Evolutionary conservation across 2,113 vertebrate species (phyloP).

Genomic region (Megaceryle torquata): DNA sequence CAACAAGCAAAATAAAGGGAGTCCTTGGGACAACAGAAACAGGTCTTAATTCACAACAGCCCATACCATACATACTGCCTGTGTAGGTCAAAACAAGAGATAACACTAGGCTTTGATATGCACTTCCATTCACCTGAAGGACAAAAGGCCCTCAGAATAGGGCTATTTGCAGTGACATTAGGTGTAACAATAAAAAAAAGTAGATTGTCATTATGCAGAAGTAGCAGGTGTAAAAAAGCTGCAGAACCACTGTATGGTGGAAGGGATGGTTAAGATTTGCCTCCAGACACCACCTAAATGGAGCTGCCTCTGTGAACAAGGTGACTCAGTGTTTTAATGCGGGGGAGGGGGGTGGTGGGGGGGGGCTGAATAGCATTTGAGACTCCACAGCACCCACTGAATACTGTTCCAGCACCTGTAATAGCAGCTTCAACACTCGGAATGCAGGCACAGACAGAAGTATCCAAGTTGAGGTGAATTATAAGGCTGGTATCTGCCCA

Average conservation of each 20-base stretch:
- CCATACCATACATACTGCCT: background rate
- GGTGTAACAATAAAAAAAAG: background rate
- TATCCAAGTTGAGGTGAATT: background rate
- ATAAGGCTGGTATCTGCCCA: background rate
- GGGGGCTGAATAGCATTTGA: background rate
- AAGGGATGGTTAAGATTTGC: background rate
- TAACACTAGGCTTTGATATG: background rate
- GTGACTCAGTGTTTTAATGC: background rate
- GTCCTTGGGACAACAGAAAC: background rate
- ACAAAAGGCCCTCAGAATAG: background rate
- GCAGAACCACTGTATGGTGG: background rate
- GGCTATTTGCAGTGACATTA: background rate
- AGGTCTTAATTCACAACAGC: fast-evolving
- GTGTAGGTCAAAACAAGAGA: background rate
- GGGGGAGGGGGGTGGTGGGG: too few species aligned
- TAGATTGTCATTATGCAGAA: background rate
- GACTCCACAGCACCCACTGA: background rate
- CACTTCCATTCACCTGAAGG: background rate
- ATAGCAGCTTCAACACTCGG: background rate
- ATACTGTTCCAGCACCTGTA: background rate
- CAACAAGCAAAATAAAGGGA: background rate
- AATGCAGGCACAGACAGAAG: background rate
- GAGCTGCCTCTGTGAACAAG: background rate
- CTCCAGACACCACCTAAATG: background rate
- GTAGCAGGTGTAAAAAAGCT: background rate